Percentiles rank a stretch among this genome's conserved stretches.
phyloP scores from a whole-genome alignment of 1,140 invertebrate species.

The Drosophila ironensis region DNA sequence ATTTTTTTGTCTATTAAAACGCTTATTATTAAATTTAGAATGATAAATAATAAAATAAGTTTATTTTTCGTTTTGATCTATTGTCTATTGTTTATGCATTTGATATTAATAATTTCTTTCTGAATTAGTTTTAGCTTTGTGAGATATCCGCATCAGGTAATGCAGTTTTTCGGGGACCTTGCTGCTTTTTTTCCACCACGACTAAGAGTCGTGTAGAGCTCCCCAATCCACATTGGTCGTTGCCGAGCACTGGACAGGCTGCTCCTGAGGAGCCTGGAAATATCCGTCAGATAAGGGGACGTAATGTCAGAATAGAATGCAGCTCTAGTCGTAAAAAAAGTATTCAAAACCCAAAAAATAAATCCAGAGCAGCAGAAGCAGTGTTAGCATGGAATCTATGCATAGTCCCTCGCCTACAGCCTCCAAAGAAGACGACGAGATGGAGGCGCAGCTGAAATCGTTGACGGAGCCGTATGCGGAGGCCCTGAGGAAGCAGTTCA shows the following conservation, averaged over 20 bases:
- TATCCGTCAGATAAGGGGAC: background rate
- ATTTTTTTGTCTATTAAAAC: no score
- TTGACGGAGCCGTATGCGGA: background rate
- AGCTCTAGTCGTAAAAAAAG: conserved; percentile 3
- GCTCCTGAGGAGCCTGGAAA: conserved; percentile 10
- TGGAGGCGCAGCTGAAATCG: background rate
- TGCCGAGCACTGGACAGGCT: conserved; percentile 7
- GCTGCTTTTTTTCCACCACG: no score
- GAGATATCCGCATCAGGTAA: no score
- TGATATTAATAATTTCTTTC: no score
- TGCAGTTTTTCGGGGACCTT: no score
- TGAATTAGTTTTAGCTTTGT: no score
- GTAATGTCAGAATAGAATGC: conserved; percentile 1
- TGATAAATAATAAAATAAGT: no score
- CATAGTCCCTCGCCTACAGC: background rate
- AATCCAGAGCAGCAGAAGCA: background rate
- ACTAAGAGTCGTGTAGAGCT: no score
- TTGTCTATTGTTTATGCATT: no score
- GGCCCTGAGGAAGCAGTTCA: conserved; percentile 60
- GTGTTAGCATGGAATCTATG: conserved; percentile 8
- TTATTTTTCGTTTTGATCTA: no score
- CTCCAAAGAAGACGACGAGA: background rate
- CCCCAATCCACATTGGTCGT: background rate
- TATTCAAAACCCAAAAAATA: background rate
- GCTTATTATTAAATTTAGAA: no score